phyloP scores from a whole-genome alignment of 2,113 vertebrate species.

The Herpetotheres cachinnans region DNA sequence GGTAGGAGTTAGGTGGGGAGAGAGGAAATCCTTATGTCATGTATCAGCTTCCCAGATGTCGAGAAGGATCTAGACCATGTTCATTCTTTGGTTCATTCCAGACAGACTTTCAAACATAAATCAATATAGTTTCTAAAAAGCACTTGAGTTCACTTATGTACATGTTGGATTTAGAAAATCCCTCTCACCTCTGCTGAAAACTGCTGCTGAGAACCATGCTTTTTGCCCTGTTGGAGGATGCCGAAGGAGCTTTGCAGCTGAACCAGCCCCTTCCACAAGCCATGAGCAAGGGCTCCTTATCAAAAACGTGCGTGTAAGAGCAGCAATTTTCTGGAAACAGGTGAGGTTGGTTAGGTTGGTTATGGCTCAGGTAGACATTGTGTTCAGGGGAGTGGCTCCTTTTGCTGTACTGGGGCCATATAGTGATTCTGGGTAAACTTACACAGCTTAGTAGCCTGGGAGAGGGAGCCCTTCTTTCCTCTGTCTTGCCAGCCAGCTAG shows the following conservation, averaged over 20 bases:
- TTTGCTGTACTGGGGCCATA: neutral
- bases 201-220: neutral
- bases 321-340: neutral
- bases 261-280: neutral
- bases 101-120: neutral
- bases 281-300: neutral
- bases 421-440: neutral
- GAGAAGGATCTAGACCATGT: neutral
- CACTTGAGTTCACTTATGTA: neutral
- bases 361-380: neutral
- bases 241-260: neutral
- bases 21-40: neutral
- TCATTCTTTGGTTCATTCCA: neutral
- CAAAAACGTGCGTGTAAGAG: rapidly evolving
- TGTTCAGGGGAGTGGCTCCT: neutral
- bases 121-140: neutral
- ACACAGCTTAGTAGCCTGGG: neutral
- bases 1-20: neutral
- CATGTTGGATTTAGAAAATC: neutral
- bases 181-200: neutral
- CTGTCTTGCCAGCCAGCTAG: neutral
- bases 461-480: neutral
- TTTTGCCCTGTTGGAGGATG: neutral
- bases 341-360: neutral
- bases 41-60: neutral